Base-by-base conservation (phyloP, 2,888 invertebrate species). In the Tigriopus californicus region DNA sequence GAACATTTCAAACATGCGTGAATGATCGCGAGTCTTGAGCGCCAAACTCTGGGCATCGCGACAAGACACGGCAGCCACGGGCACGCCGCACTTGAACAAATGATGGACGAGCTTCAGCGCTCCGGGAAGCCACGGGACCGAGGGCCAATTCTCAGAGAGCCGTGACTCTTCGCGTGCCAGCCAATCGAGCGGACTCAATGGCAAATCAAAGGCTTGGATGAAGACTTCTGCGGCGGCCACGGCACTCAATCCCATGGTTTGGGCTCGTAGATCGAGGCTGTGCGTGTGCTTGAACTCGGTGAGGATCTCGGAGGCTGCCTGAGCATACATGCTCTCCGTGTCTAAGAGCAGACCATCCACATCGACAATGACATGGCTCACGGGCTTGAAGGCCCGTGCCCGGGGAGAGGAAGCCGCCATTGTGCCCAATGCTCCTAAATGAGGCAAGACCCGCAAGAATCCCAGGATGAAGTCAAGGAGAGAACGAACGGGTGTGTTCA, bases 301-400 rank as follows among this genome's bases (percentile, higher is more conserved):
- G 10, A 44, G 44, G 15, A 44, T 18, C 5, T 15, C 18, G n/a
- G n/a, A 15, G 10, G n/a, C 44, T 6, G 44, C 44, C 15, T n/a
- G 15, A 5, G n/a, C 44, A 18, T 44, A 44, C 4, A 44, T 3
- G 3, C 4, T n/a, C 44, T 44, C 44, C 15, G 15, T 44, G 44
- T 44, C 18, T 5, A 44, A 15, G 44, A 44, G 44, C 4, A 44
- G 44, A 6, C 44, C 44, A 44, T 44, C 44, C n/a, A 44, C 15
- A 18, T 44, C 44, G 5, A 44, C n/a, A 44, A 44, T 44, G 5
- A 44, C 44, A 10, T 71, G 68, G 63, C 40, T 55, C 33, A 33
- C 33, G 33, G 33, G 33, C 8, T 33, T 33, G 33, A 33, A 33
- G 8, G 3, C n/a, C n/a, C n/a, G n/a, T n/a, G n/a, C n/a, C n/a